A percentile compares a stretch with the other conserved stretches of the same genome.
These are phyloP conservation scores for Pimephales promelas DNA, from an alignment of 2,113 vertebrate genomes.

Conservation along the genomic window DNA sequence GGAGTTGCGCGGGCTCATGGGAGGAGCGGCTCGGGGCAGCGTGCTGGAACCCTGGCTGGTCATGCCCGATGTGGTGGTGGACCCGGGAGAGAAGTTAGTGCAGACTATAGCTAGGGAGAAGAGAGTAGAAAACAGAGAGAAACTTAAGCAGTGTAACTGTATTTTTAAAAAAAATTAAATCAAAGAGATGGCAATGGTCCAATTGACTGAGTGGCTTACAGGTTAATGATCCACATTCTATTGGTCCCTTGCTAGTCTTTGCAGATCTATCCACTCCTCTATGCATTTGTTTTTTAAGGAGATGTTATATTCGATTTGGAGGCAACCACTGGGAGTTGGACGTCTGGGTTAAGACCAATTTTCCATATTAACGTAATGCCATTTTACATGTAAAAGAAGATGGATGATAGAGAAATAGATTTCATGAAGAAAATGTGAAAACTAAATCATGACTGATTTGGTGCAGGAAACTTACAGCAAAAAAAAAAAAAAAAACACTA, in stretches of 20 bases:
- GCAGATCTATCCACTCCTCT: background rate
- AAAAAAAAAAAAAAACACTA: background rate
- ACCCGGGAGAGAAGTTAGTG: conserved; percentile 88
- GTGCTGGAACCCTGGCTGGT: conserved; percentile 88
- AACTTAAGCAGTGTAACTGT: background rate
- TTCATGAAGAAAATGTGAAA: background rate
- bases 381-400: background rate
- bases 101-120: conserved; percentile 84
- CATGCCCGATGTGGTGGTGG: conserved; percentile 82
- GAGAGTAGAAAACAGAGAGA: background rate
- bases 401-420: background rate
- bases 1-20: conserved; percentile 92
- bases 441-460: background rate
- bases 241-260: conserved; percentile 11
- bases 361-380: background rate
- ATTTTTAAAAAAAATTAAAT: background rate
- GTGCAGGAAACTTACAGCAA: background rate
- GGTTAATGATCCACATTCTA: conserved; percentile 10
- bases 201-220: background rate
- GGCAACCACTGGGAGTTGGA: conserved; percentile 7
- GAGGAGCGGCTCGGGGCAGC: conserved; percentile 83
- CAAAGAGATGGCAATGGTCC: background rate
- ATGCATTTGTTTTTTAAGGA: conserved; percentile 7
- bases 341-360: conserved; percentile 15
- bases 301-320: conserved; percentile 15